Evolutionary conservation across 2,113 vertebrate genomes (phyloP), one percentile per base, ranked within the genome.

Genomic region (Dinomys branickii): DNA sequence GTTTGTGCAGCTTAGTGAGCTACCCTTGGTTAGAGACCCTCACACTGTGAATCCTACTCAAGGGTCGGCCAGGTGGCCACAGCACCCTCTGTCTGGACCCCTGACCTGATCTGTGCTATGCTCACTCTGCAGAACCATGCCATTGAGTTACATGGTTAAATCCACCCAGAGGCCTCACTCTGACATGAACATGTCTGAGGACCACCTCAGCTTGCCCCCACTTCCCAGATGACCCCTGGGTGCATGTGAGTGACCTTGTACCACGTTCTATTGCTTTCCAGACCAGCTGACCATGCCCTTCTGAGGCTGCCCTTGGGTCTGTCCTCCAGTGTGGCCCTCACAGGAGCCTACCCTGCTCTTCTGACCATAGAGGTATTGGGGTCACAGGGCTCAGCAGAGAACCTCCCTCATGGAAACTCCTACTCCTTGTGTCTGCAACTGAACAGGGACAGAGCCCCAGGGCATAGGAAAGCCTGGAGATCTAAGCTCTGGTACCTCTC

Each of bases 201-300:
- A 11, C 73, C 28, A 14, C 44, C 44, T 26, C 6, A 41, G 4
- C 44, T 50, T 8, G 13, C 44, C 41, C 13, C 33, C 38, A 16
- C 47, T 50, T 65, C 22, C 44, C 52, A 44, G 17, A 7, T 52
- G 9, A 63, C 33, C 33, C 7, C 35, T 38, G 5, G 26, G 20
- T 24, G 8, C 1, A 8, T 1, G 7, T 16, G 12, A 35, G 22
- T 26, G 30, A 11, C 33, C 41, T 0, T 24, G 6, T 2, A 3
- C 5, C 33, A 44, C 33, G 9, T n/a, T 50, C 78, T 30, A 35
- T 35, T 19, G 4, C 22, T n/a, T 19, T 20, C 14, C 41, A 12
- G 19, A 9, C 91, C 26, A 77, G 38, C 41, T 19, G 35, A 10
- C 17, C 38, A 2, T 14, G 33, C 28, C 54, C 24, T 38, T 26